Percentiles rank a stretch among this genome's conserved stretches.
phyloP scores from a whole-genome alignment of 2,888 invertebrate genomes.

The Seira sanloemensis region DNA sequence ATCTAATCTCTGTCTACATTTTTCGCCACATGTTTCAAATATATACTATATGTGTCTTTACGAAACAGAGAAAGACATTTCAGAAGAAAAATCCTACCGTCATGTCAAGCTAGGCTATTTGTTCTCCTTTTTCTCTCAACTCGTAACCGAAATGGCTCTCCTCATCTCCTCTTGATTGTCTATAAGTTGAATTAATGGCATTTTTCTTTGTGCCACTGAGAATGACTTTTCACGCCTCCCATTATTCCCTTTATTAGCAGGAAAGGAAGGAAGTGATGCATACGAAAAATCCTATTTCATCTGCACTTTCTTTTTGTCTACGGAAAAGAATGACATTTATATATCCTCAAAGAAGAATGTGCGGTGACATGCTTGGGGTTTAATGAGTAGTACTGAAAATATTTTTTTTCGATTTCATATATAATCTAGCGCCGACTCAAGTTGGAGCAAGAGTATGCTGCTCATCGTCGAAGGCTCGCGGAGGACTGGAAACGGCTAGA shows the following conservation, averaged over 20 bases:
- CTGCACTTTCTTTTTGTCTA: background rate
- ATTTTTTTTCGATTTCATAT: background rate
- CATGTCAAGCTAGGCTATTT: background rate
- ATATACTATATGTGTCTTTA: background rate
- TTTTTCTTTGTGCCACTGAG: constrained; percentile 1
- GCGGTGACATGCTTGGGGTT: background rate
- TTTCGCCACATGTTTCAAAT: background rate
- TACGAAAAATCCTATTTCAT: background rate
- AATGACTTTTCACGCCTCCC: constrained; percentile 15
- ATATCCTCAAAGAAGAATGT: background rate
- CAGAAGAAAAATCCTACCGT: no score
- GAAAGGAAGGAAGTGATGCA: background rate
- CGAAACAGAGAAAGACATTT: no score
- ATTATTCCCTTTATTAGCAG: constrained; percentile 15
- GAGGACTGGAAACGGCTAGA: constrained; percentile 80
- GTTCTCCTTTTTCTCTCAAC: background rate
- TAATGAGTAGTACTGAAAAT: background rate
- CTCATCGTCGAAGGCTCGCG: constrained; percentile 79
- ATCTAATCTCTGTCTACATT: background rate
- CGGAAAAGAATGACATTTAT: background rate
- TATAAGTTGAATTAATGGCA: constrained; percentile 8
- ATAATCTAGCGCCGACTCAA: constrained; percentile 76
- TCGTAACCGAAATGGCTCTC: background rate
- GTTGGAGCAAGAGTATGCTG: constrained; percentile 83
- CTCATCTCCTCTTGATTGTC: background rate